These are phyloP conservation scores for Sarotherodon lohbergeri DNA, from an alignment of 2,113 vertebrate genomes.

Conservation along the genomic window DNA sequence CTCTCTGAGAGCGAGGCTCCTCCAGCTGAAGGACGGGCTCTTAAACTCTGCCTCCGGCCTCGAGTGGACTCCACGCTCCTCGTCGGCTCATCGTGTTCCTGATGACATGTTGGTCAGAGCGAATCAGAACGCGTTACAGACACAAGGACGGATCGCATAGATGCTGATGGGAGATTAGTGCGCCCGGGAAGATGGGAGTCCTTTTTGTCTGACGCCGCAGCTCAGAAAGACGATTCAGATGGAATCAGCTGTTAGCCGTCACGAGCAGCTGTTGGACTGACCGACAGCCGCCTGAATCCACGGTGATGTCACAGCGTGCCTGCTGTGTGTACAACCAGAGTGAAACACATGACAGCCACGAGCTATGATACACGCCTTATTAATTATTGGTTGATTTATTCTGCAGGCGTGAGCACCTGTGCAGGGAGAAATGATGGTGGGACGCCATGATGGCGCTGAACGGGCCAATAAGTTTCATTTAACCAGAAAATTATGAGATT, in stretches of 20 bases:
- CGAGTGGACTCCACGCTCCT: background rate
- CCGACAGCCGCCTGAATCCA: background rate
- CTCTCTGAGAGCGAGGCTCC: background rate
- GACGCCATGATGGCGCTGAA: background rate
- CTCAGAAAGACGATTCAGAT: background rate
- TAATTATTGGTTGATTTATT: background rate
- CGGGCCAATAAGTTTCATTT: background rate
- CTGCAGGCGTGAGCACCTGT: background rate
- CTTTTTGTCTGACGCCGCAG: background rate
- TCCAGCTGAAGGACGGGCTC: background rate
- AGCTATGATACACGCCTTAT: background rate
- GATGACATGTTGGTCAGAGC: background rate
- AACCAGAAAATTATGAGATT: background rate
- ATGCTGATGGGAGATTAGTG: background rate
- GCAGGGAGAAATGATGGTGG: background rate
- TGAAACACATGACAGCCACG: background rate
- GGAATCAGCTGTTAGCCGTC: background rate
- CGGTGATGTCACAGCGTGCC: background rate
- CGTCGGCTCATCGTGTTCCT: background rate
- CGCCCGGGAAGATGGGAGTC: background rate
- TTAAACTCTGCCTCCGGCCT: background rate
- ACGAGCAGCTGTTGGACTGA: background rate
- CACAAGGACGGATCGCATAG: background rate
- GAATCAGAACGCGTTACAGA: accelerated
- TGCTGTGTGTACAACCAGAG: background rate